phyloP scores from a whole-genome alignment of 2,113 vertebrate species.

The Corydoras sp. region DNA sequence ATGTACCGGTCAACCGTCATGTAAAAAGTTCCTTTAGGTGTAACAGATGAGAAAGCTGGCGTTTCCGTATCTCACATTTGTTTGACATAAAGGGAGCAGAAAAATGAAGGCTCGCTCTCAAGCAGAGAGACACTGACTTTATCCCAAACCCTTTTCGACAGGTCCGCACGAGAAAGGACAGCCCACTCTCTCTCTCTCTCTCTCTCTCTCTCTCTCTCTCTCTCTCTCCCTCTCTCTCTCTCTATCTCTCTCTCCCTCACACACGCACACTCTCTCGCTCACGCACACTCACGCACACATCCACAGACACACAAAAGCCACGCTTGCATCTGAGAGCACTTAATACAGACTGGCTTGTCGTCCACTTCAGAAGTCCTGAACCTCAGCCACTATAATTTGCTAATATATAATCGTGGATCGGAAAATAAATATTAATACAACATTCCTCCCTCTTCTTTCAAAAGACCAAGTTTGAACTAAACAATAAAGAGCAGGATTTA shows the following conservation, averaged over 20 bases:
- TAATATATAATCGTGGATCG: no score
- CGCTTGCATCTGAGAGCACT: no score
- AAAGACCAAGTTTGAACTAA: no score
- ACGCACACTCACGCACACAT: not conserved
- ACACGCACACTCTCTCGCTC: not conserved
- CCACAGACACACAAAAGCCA: not conserved
- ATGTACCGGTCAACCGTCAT: slow-evolving; percentile 65
- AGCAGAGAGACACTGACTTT: slow-evolving; percentile 55
- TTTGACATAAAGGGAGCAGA: slow-evolving; percentile 60
- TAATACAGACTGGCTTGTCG: no score
- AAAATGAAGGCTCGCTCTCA: slow-evolving; percentile 57
- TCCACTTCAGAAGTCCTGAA: no score
- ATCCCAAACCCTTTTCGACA: slow-evolving; percentile 68
- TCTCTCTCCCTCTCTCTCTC: slow-evolving; percentile 24
- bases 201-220: slow-evolving; percentile 33
- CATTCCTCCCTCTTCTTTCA: no score
- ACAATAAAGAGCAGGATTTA: no score
- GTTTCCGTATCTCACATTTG: slow-evolving; percentile 45
- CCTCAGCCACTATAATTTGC: no score
- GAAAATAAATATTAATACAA: no score
- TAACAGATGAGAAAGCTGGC: slow-evolving; percentile 45
- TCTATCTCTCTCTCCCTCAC: slow-evolving; percentile 13
- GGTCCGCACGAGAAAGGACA: slow-evolving; percentile 58
- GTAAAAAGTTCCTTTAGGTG: slow-evolving; percentile 62
- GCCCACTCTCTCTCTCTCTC: slow-evolving; percentile 47